Evolutionary conservation across 2,113 vertebrate species (phyloP).

Genomic region (Cinclus mexicanus): DNA sequence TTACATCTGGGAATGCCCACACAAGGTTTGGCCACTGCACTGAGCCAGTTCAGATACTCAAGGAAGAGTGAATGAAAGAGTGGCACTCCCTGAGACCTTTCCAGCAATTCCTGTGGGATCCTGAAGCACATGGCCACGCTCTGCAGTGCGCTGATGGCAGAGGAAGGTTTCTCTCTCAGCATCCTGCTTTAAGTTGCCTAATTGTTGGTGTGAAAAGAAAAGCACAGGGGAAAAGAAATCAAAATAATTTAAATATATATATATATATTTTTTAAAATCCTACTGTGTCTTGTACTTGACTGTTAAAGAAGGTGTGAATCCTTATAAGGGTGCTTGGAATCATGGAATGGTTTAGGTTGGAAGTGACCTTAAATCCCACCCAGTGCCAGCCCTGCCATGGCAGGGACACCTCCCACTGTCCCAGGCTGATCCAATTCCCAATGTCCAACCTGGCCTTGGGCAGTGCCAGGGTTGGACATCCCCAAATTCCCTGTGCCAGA

Average conservation of each 20-base stretch:
- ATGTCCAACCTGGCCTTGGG: accelerated
- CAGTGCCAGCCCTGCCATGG: not conserved
- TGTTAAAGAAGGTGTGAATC: not conserved
- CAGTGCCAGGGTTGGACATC: not conserved
- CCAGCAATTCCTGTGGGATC: not conserved
- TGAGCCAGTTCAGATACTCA: not conserved
- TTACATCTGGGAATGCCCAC: not conserved
- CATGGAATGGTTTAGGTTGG: not conserved
- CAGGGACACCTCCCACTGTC: not conserved
- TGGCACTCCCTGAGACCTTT: not conserved
- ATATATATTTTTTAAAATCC: not conserved
- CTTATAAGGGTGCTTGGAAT: not conserved
- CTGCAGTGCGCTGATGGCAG: not conserved
- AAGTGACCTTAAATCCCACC: accelerated
- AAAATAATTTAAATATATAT: not conserved
- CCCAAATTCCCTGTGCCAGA: not conserved
- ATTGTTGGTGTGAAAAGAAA: not conserved
- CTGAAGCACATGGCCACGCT: accelerated
- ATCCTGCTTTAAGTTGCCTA: not conserved
- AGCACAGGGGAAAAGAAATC: accelerated
- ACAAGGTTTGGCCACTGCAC: not conserved
- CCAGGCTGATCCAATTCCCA: not conserved
- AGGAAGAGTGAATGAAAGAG: not conserved
- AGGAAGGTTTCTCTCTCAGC: not conserved
- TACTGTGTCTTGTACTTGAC: not conserved